Conservation (phyloP, 2,113 vertebrate genomes). For the Gobiocypris rarus region DNA sequence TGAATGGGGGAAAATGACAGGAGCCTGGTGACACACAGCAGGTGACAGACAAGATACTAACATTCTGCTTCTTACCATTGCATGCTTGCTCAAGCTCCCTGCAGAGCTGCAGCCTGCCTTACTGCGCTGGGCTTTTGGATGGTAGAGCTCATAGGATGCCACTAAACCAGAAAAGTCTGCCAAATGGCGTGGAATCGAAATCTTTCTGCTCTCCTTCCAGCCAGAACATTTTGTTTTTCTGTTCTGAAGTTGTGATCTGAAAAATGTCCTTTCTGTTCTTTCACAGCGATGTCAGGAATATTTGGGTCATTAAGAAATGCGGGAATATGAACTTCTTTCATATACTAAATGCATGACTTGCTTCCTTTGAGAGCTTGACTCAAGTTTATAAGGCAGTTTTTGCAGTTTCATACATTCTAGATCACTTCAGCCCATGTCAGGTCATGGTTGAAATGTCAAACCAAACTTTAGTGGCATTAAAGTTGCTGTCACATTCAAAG, state of each 20-base stretch:
- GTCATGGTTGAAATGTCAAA: constrained; percentile 29
- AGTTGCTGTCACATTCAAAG: not conserved
- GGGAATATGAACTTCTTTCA: not conserved
- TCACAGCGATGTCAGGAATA: constrained; percentile 29
- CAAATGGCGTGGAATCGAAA: constrained; percentile 22
- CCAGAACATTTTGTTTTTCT: constrained; percentile 46
- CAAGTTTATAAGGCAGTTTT: not conserved
- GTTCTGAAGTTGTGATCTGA: constrained; percentile 36
- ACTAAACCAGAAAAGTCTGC: constrained; percentile 41
- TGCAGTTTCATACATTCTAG: not conserved
- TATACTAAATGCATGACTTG: not conserved
- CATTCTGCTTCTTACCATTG: constrained; percentile 55
- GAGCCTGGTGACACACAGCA: constrained; percentile 59
- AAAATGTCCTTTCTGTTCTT: constrained; percentile 37
- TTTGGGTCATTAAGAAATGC: constrained; percentile 25
- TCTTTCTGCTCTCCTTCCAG: constrained; percentile 22
- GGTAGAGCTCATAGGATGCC: constrained; percentile 21
- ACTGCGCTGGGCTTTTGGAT: constrained; percentile 36
- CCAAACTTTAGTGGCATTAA: constrained; percentile 15
- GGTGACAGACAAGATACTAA: constrained; percentile 63
- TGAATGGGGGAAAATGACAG: constrained; percentile 60
- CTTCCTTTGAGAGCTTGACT: not conserved
- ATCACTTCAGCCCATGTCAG: not conserved
- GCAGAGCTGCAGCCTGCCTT: constrained; percentile 54
- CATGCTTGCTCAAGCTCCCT: constrained; percentile 55